Base-by-base conservation (phyloP, 2,888 invertebrate genomes). In the Thyatira batis region DNA sequence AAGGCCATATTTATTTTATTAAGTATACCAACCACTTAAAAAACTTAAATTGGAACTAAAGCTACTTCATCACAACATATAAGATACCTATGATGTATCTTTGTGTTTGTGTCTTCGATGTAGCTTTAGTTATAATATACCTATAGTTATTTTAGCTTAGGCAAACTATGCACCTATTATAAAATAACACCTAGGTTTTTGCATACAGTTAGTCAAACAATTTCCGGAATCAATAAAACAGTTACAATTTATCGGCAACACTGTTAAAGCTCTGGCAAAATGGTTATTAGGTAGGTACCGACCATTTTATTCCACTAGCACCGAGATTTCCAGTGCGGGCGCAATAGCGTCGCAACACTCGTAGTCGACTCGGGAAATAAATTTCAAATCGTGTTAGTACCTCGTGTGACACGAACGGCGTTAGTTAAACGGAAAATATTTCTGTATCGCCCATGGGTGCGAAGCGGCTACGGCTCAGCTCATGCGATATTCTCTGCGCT, bases 361-460 rank as follows among this genome's bases (percentile, higher is more conserved):
- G 67, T 62, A 61, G 65, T 65, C 66, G 71, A 71, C 63, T 64
- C 67, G 76, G 80, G 78, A 83, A 87, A 87, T 86, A 86, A 84
- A 86, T 87, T 85, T 77, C 65, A 76, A 86, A 84, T 82, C 80
- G 75, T 66, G 82, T 86, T 85, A 84, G 79, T 66, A 61, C 72
- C 67, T 70, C 75, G 77, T 73, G 77, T 82, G 82, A 78, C 76
- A 77, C 75, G 76, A 78, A 70, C 70, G 72, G 79, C 61, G 84
- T 79, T 84, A 83, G 78, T 85, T 86, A 85, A 83, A 84, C 77
- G 82, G 82, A 84, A 87, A 87, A 87, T 86, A 87, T 87, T 87
- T 80, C 79, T 81, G 78, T 84, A 80, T 81, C 75, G 85, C 81
- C 82, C 67, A 73, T 76, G 79, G 83, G 79, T 72, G 78, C 70